phyloP scores from a whole-genome alignment of 2,797 vertebrate genomes.

The Balearica regulorum region DNA sequence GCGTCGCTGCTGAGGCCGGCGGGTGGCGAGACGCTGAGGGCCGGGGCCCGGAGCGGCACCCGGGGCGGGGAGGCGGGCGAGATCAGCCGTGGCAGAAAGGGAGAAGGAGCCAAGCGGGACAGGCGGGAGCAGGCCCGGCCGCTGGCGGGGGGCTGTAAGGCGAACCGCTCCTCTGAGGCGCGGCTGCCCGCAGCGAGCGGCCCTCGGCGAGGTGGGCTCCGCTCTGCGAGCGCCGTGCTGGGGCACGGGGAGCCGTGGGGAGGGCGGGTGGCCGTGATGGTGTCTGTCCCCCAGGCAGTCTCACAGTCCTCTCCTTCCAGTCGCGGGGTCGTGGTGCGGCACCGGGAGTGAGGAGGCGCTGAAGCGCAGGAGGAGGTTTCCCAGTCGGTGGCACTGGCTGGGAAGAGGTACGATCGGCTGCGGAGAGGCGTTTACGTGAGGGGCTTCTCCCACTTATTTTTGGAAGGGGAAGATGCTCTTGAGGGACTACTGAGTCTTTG shows the following conservation, averaged over 20 bases:
- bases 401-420: background rate
- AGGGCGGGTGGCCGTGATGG: background rate
- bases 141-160: background rate
- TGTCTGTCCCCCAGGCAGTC: background rate
- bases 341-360: rapidly evolving
- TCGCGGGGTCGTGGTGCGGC: rapidly evolving
- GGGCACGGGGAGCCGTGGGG: no score
- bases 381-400: rapidly evolving
- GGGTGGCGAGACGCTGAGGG: background rate
- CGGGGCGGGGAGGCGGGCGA: background rate
- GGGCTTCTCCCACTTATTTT: background rate
- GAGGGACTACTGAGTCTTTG: background rate
- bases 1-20: background rate
- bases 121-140: background rate
- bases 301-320: background rate
- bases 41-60: background rate
- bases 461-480: background rate
- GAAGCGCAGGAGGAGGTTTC: background rate
- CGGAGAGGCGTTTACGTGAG: no score
- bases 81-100: background rate
- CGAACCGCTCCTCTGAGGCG: background rate
- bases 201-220: no score
- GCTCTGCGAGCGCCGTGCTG: no score
- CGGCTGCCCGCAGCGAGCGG: background rate
- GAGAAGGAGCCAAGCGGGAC: background rate